Evolutionary conservation across 2,113 vertebrate species (phyloP).

Genomic region (Psilopogon haemacephalus): DNA sequence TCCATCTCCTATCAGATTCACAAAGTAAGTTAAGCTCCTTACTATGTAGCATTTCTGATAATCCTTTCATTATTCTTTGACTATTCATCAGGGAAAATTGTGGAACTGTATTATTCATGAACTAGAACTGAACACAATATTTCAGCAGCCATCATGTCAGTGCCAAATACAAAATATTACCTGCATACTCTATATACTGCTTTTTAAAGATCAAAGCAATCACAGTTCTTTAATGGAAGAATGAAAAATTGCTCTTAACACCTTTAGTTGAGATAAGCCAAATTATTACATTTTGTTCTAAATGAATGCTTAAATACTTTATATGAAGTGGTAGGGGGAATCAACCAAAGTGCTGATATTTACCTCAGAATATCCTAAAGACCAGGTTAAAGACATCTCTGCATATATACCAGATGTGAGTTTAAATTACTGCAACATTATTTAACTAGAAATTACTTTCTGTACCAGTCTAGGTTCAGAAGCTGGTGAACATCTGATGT

Average conservation of each 20-base stretch:
- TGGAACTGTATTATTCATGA: constrained; percentile 38
- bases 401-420: neutral
- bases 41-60: neutral
- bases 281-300: neutral
- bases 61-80: neutral
- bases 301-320: neutral
- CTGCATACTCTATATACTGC: neutral
- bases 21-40: neutral
- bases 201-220: constrained; percentile 49
- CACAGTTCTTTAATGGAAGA: constrained; percentile 14
- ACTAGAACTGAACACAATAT: neutral
- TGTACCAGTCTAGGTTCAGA: neutral
- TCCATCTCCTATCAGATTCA: neutral
- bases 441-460: neutral
- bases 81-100: constrained; percentile 12
- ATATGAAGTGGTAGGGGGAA: neutral
- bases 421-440: neutral
- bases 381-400: neutral
- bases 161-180: constrained; percentile 46
- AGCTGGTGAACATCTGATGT: rapidly evolving
- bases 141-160: neutral
- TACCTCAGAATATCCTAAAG: neutral
- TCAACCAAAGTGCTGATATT: neutral
- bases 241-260: constrained; percentile 18
- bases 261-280: neutral